Base-by-base conservation (phyloP, 2,113 vertebrate species). In the Platysternon megacephalum region DNA sequence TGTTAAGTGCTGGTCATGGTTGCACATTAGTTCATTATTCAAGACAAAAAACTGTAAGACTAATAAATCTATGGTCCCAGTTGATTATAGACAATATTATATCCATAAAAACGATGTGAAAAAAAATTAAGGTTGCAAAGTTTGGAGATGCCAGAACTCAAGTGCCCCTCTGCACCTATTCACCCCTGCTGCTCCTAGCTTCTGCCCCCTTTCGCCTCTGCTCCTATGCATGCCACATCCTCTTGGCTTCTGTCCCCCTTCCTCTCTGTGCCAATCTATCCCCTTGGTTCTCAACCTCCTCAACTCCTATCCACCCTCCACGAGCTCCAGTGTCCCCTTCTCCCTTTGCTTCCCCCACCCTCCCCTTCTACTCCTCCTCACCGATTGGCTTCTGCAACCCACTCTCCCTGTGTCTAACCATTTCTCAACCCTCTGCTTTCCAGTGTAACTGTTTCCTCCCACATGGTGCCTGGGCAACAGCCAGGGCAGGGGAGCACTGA, bases 271-370 rank as follows among this genome's bases (percentile, higher is more conserved):
- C 4, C 28, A 1, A 21, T 84, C 11, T 16, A 8, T 81, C 14
- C 61, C 22, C 26, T 56, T 93, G 84, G 21, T 3, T 52, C 87
- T 84, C 53, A 9, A 8, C 14, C 22, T 0, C 0, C 32, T 46
- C 46, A 87, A 65, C 51, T 82, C 42, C n/a, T 29, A 8, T 10
- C 22, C 8, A 3, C 21, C 14, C 13, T n/a, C 24, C 48, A 53
- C n/a, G 19, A 46, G 61, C 49, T 87, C 48, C 56, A 24, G 21
- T 72, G 2, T 7, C 44, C 80, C 5, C 16, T 89, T 91, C 46
- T 12, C 35, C 55, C 3, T 4, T 19, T 58, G 2, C 9, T 91
- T 84, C 12, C 8, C 55, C 56, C 32, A 32, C 29, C 22, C 56
- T 49, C 6, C 84, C 11, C 53, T 42, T 65, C 44, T 89, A 32